A percentile compares a stretch with the other conserved stretches of the same genome.
These are phyloP conservation scores for Diogma glabrata DNA, from an alignment of 2,888 invertebrate genomes.

Conservation along the genomic window DNA sequence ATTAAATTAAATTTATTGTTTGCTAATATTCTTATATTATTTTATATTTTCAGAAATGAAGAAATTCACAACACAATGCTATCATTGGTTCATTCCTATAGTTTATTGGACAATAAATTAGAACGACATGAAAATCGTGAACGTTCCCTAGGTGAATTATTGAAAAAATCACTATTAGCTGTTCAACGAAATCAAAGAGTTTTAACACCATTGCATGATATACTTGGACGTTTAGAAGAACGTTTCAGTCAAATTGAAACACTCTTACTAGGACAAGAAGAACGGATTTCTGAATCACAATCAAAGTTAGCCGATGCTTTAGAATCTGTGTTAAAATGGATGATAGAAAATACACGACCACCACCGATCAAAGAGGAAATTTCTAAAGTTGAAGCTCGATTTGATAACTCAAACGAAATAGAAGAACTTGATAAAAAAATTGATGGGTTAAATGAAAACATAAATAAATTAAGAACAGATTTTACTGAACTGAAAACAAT, in stretches of 20 bases:
- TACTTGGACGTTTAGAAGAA: constrained; percentile 60
- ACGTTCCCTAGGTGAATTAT: constrained; percentile 61
- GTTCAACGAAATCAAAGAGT: constrained; percentile 62
- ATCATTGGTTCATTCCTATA: constrained; percentile 67
- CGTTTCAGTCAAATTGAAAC: constrained; percentile 65
- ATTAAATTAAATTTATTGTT: too few relatives aligned
- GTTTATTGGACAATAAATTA: constrained; percentile 67
- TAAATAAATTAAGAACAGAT: constrained; percentile 27
- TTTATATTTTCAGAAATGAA: constrained; percentile 24
- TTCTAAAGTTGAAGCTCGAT: too few relatives aligned
- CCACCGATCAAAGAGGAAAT: background rate
- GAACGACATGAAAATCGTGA: constrained; percentile 77
- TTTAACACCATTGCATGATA: constrained; percentile 56
- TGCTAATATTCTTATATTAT: constrained; percentile 11
- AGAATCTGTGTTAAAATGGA: constrained; percentile 34
- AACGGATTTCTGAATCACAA: constrained; percentile 32
- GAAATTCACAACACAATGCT: constrained; percentile 58
- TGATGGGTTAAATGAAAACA: constrained; percentile 23
- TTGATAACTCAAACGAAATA: constrained; percentile 5
- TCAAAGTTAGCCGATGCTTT: constrained; percentile 31
- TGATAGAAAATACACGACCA: constrained; percentile 30
- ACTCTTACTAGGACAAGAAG: constrained; percentile 37
- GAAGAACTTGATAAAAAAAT: constrained; percentile 25
- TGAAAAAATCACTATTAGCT: constrained; percentile 58
- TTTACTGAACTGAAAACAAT: constrained; percentile 28